Evolutionary conservation across 2,797 vertebrate species (phyloP).

Genomic region (Neostethus bicornis): DNA sequence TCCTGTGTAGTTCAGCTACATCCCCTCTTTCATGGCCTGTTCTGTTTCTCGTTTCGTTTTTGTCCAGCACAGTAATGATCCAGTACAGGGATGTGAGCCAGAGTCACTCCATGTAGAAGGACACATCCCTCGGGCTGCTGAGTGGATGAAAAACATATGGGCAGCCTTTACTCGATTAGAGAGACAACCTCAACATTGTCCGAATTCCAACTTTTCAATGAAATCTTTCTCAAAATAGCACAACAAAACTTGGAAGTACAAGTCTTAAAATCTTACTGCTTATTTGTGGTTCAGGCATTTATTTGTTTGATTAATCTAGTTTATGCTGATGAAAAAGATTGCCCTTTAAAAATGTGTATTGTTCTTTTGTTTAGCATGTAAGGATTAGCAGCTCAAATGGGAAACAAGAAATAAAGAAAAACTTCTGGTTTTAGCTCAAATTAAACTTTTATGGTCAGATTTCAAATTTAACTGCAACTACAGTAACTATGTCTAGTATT

Average conservation of each 20-base stretch:
- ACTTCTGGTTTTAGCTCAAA: too few species aligned
- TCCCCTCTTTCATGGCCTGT: slow-evolving; percentile 30
- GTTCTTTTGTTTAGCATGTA: not conserved
- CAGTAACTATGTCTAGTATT: too few species aligned
- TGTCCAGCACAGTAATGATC: slow-evolving; percentile 53
- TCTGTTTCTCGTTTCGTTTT: slow-evolving; percentile 30
- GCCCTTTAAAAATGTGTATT: not conserved
- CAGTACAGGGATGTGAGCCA: slow-evolving; percentile 58
- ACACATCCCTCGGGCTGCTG: slow-evolving; percentile 67
- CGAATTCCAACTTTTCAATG: slow-evolving; percentile 44
- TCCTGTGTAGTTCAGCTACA: slow-evolving; percentile 48
- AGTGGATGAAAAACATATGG: slow-evolving; percentile 80
- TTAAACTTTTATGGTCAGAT: too few species aligned
- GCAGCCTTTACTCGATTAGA: slow-evolving; percentile 60
- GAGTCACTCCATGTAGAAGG: slow-evolving; percentile 58
- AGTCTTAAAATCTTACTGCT: slow-evolving; percentile 38
- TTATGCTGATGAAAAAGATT: slow-evolving; percentile 23
- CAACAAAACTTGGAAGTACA: slow-evolving; percentile 54
- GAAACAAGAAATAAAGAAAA: not conserved
- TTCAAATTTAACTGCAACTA: too few species aligned
- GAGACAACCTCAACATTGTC: slow-evolving; percentile 63
- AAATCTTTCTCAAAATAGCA: slow-evolving; percentile 56
- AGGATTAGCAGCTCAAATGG: not conserved
- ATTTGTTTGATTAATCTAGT: slow-evolving; percentile 33
- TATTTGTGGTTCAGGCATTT: slow-evolving; percentile 54